Evolutionary conservation across 37 sponge, comb jelly and placozoan species (phyloP), one percentile per base, ranked within the genome.

Genomic region (Hormiphora californensis): DNA sequence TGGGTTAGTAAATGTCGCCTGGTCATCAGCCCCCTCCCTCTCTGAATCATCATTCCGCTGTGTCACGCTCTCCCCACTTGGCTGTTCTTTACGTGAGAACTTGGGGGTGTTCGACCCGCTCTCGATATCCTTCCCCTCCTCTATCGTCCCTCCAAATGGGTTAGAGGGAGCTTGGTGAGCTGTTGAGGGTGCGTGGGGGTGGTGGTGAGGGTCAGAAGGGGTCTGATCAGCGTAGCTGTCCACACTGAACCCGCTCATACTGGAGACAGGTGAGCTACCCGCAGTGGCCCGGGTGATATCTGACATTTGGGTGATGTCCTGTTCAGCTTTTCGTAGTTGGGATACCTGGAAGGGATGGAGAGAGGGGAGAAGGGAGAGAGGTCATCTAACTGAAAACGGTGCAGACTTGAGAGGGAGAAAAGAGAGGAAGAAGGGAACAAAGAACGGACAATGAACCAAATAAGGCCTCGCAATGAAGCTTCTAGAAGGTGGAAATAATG

Each of bases 201-300:
- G n/a, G n/a, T n/a, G n/a, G n/a, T n/a, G n/a, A n/a, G n/a, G n/a
- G n/a, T n/a, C n/a, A n/a, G n/a, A n/a, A n/a, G n/a, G n/a, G n/a
- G n/a, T n/a, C 5, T 15, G 32, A 7, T 65, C 67, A 35, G 35
- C 35, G 37, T 65, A 65, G 28, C 67, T 65, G 67, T 65, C 67
- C 30, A 65, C 67, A 65, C 67, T 65, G 67, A 65, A 39, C 44
- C 63, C 63, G 46, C 65, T 63, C 65, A 87, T 87, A 5, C 65
- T 63, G 51, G 87, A 87, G 36, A 87, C 87, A 1, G 87, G 87
- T 9, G 87, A 87, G 61, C 65, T 63, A 5, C 87, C 87, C 3
- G 87, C 87, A 39, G 87, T 87, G 21, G 87, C 87, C 28, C 87
- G 87, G 67, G 67, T 65, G 4, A 65, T 65, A 38, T 65, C 67